phyloP scores from a whole-genome alignment of 2,797 vertebrate species.

The Streptopelia turtur region DNA sequence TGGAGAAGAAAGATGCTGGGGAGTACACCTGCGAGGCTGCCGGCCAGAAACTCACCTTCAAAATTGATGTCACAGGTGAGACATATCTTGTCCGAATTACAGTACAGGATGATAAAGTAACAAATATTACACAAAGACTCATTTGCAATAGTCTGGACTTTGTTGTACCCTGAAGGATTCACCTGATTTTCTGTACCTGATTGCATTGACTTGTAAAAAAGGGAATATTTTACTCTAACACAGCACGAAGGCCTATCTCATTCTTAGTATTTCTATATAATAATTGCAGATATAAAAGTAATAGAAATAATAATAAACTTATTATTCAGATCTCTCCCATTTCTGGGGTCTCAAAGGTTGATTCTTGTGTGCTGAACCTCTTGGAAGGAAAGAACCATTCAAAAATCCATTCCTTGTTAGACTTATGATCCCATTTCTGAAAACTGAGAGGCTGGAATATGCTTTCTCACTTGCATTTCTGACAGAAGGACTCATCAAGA shows the following conservation, averaged over 20 bases:
- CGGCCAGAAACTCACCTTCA: slow-evolving; percentile 40
- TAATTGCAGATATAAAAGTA: background rate
- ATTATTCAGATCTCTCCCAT: fast-evolving
- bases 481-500: fast-evolving
- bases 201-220: background rate
- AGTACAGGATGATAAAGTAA: background rate
- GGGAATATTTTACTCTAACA: background rate
- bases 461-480: background rate
- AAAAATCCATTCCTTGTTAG: background rate
- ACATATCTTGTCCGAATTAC: background rate
- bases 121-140: fast-evolving
- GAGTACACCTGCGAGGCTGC: background rate
- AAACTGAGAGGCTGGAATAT: background rate
- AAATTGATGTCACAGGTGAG: background rate
- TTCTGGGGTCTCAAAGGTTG: fast-evolving
- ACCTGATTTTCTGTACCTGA: background rate
- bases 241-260: fast-evolving
- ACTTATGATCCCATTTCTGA: fast-evolving
- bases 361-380: background rate
- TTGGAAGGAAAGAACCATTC: background rate
- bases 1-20: slow-evolving; percentile 4
- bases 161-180: background rate
- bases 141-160: fast-evolving
- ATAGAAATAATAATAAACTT: background rate
- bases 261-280: background rate